These are phyloP conservation scores for Teleogryllus occipitalis DNA, from an alignment of 1,140 invertebrate species.

Conservation along the genomic window DNA sequence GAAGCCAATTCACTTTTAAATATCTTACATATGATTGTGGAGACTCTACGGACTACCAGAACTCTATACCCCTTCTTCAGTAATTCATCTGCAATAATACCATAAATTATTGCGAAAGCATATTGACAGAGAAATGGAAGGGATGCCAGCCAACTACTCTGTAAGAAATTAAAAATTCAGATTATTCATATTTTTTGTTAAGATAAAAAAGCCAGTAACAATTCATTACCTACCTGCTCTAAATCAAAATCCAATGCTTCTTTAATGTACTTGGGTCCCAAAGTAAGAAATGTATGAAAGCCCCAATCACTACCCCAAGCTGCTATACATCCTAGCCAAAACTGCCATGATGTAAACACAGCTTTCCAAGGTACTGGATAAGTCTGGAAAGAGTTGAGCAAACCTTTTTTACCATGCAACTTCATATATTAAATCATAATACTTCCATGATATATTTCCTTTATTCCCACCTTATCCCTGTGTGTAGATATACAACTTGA, in stretches of 20 bases:
- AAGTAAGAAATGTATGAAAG: constrained; percentile 53
- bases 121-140: constrained; percentile 26
- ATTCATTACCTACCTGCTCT: constrained; percentile 34
- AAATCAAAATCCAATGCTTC: constrained; percentile 48
- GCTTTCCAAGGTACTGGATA: constrained; percentile 38
- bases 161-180: constrained; percentile 12
- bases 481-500: background rate
- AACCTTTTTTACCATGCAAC: background rate
- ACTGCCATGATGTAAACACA: constrained; percentile 44
- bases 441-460: background rate
- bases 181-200: background rate
- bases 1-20: background rate
- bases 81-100: constrained; percentile 23
- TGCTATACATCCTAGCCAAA: constrained; percentile 40
- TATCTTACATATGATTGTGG: constrained; percentile 25
- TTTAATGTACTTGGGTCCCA: constrained; percentile 51
- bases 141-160: constrained; percentile 25
- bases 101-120: constrained; percentile 25
- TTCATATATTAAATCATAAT: background rate
- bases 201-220: background rate
- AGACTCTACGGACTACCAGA: constrained; percentile 24
- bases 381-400: constrained; percentile 15
- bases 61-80: constrained; percentile 18
- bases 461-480: constrained; percentile 9
- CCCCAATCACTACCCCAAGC: constrained; percentile 56